Evolutionary conservation across 2,888 invertebrate species (phyloP), one percentile per base, ranked within the genome.

Genomic region (Azorinus chamasolen): DNA sequence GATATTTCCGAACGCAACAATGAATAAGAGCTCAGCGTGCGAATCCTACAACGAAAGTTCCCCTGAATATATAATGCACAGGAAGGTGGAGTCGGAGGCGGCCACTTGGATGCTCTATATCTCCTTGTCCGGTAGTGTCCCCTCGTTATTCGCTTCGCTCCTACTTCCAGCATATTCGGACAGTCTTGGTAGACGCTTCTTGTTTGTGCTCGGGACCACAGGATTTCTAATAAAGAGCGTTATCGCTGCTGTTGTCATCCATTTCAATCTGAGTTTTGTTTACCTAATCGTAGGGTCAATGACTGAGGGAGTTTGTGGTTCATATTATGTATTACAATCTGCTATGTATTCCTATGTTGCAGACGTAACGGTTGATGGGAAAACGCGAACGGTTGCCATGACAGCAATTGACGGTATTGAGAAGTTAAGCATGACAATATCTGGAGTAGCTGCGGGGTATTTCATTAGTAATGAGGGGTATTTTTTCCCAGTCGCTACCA

Each of bases 301-400:
- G 14, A 24, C 20, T 24, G 24, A 18, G 4, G 50, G 50, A 14
- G 6, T 50, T 4, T 50, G n/a, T 24, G 50, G 50, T 8, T 14
- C 20, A 5, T 50, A 20, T 22, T 50, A 22, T 20, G 24, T 18
- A 8, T 50, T 50, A 24, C 14, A 18, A 24, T 50, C 50, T 14
- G 50, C 50, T 22, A 50, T 18, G 8, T 50, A 50, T 50, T 50
- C 50, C 4, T 50, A 50, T 22, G 22, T 50, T 22, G 50, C 50
- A 14, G 50, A 50, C 20, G 14, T 50, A 22, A 50, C 50, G 22
- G 22, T 20, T 8, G 50, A 22, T 18, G 50, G 50, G 3, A 22
- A 22, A 8, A 50, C 6, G 20, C 50, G 50, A 14, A 50, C 50
- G 2, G 14, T 50, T 14, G 50, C 22, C 50, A 50, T 50, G 14